phyloP scores from a whole-genome alignment of 2,113 vertebrate genomes.

The Delphinapterus leucas region DNA sequence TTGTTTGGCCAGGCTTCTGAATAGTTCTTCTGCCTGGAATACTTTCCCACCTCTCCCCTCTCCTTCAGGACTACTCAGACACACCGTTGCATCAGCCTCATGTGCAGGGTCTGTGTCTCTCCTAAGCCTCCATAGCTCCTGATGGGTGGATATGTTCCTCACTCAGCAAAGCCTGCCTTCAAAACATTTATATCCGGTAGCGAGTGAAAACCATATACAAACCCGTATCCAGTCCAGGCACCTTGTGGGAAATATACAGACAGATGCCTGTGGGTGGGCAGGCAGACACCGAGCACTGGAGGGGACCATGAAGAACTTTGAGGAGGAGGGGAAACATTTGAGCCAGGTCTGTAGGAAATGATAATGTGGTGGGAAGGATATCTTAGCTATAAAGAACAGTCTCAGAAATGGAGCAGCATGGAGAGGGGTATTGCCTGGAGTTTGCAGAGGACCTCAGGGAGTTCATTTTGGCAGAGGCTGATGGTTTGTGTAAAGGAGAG shows the following conservation, averaged over 20 bases:
- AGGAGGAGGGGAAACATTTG: neutral
- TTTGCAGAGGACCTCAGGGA: neutral
- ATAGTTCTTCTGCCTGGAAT: neutral
- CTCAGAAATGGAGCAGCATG: neutral
- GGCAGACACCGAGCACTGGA: neutral
- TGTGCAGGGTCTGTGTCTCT: neutral
- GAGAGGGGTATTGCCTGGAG: neutral
- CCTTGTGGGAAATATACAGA: neutral
- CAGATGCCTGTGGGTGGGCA: neutral
- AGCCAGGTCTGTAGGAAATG: neutral
- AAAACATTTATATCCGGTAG: neutral
- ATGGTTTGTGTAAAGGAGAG: neutral
- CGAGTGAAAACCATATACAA: neutral
- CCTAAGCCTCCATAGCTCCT: neutral
- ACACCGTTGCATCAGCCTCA: neutral
- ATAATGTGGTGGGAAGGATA: neutral
- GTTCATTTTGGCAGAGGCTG: neutral
- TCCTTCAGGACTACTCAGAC: neutral
- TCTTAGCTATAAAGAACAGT: neutral
- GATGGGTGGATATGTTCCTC: neutral
- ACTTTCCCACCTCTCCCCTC: neutral
- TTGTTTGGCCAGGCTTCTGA: neutral
- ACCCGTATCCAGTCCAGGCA: neutral
- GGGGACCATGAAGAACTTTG: neutral
- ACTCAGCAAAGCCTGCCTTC: neutral